phyloP scores from a whole-genome alignment of 2,797 vertebrate genomes.

The Ptychadena robeensis region DNA sequence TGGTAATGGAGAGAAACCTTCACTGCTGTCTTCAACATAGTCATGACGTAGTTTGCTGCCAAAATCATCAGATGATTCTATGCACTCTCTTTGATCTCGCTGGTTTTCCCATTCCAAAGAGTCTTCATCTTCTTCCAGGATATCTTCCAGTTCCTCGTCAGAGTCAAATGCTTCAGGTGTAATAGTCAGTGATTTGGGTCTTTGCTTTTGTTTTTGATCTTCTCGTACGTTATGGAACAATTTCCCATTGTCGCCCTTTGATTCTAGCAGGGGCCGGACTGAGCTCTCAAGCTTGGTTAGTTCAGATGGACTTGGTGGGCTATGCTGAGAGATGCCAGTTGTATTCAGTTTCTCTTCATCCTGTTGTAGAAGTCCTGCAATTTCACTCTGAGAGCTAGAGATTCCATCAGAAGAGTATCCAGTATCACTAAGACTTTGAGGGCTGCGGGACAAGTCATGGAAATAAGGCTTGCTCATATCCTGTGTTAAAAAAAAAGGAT shows the following conservation, averaged over 20 bases:
- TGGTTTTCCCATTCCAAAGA: slow-evolving; percentile 83
- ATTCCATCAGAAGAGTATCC: slow-evolving; percentile 97
- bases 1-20: slow-evolving; percentile 91
- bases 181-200: slow-evolving; percentile 92
- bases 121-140: slow-evolving; percentile 92
- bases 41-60: slow-evolving; percentile 95
- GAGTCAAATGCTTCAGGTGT: slow-evolving; percentile 88
- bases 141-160: slow-evolving; percentile 92
- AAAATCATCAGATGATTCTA: slow-evolving; percentile 92
- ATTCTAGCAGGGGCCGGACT: slow-evolving; percentile 88
- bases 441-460: slow-evolving; percentile 93
- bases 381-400: slow-evolving; percentile 95
- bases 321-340: slow-evolving; percentile 80
- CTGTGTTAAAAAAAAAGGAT: slow-evolving; percentile 69
- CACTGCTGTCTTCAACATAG: slow-evolving; percentile 96
- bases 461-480: slow-evolving; percentile 91
- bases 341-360: slow-evolving; percentile 90
- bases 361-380: slow-evolving; percentile 89
- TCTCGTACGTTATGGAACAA: slow-evolving; percentile 70
- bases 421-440: slow-evolving; percentile 96
- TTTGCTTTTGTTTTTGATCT: slow-evolving; percentile 85
- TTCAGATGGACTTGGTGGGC: slow-evolving; percentile 88
- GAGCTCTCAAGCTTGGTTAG: slow-evolving; percentile 93
- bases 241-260: slow-evolving; percentile 74
- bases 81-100: slow-evolving; percentile 74